These are phyloP conservation scores for Zhengitettix transpicula DNA, from an alignment of 2,888 invertebrate species.

Conservation along the genomic window DNA sequence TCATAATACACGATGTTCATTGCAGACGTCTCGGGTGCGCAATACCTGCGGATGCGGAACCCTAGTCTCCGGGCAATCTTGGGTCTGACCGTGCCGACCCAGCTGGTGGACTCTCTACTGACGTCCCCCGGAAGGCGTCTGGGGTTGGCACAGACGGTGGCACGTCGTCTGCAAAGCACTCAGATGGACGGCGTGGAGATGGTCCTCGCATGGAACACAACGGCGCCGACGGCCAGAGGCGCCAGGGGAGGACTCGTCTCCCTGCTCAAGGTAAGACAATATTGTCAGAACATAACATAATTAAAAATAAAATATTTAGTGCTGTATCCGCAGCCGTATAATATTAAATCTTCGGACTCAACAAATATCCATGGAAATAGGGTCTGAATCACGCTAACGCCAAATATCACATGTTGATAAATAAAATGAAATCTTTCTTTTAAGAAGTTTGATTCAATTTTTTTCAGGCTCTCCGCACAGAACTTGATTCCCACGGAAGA, in stretches of 20 bases:
- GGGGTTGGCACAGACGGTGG: not conserved
- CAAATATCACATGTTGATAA: no score
- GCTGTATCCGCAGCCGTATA: no score
- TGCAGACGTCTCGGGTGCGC: not conserved
- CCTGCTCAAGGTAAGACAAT: not conserved
- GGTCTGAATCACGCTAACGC: no score
- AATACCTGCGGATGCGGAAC: not conserved
- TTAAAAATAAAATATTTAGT: no score
- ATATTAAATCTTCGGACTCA: no score
- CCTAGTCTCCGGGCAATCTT: not conserved
- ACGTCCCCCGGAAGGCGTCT: not conserved
- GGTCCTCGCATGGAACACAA: not conserved
- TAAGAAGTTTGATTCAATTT: not conserved
- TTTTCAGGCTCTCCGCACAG: constrained; percentile 8
- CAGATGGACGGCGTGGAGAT: not conserved
- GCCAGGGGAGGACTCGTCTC: not conserved
- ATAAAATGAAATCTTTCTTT: no score
- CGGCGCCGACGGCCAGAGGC: not conserved
- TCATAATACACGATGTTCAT: no score
- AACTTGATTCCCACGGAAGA: constrained; percentile 3
- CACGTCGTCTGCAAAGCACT: not conserved
- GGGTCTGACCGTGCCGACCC: not conserved
- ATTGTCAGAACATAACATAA: no score
- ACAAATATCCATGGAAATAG: no score
- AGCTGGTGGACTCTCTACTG: not conserved